Conservation (phyloP, 2,797 vertebrate species). For the Scarus forsteni region DNA sequence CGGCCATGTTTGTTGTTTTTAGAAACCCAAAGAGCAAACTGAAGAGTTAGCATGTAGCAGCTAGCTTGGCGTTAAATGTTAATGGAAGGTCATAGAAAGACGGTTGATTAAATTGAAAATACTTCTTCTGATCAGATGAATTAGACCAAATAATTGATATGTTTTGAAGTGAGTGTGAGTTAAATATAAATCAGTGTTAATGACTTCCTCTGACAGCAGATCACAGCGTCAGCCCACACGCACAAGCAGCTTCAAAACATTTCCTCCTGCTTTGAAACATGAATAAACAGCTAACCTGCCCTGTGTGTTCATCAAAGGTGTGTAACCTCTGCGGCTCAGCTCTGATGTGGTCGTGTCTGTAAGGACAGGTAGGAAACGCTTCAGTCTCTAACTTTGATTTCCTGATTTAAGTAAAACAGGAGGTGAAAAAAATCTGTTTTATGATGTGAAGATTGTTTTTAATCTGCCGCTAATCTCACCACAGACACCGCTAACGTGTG, state of each 20-base stretch:
- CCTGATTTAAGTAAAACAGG: conserved; percentile 34
- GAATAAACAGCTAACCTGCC: conserved; percentile 35
- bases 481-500: conserved; percentile 7
- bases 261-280: conserved; percentile 68
- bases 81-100: not conserved
- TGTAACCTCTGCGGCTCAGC: conserved; percentile 1
- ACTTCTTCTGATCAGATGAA: not conserved
- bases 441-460: conserved; percentile 25
- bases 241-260: conserved; percentile 48
- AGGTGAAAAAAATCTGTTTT: conserved; percentile 13
- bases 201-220: conserved; percentile 46
- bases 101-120: not conserved
- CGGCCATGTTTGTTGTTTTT: not conserved
- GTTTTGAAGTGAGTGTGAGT: conserved; percentile 5
- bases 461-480: conserved; percentile 53
- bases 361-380: conserved; percentile 34
- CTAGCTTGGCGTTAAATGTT: not conserved
- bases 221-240: conserved; percentile 39
- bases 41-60: not conserved
- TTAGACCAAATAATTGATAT: not conserved
- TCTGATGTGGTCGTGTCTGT: conserved; percentile 49
- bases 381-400: not conserved
- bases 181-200: conserved; percentile 17
- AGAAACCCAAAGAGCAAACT: not conserved
- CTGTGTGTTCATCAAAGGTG: conserved; percentile 44